A percentile compares a stretch with the other conserved stretches of the same genome.
phyloP scores from a whole-genome alignment of 2,888 invertebrate genomes.

The Unio pictorum region DNA sequence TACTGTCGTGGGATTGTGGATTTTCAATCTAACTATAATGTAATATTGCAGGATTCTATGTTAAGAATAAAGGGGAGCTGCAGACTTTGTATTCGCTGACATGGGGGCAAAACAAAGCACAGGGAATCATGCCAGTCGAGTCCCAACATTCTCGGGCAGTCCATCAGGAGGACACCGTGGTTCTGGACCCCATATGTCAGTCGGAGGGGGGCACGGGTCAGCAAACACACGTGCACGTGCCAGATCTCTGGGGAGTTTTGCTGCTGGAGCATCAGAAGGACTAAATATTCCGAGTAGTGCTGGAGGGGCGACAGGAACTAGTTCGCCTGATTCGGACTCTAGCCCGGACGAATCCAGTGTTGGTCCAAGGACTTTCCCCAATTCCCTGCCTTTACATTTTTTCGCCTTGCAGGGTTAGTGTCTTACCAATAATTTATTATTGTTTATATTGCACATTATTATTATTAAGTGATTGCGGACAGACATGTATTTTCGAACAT shows the following conservation, averaged over 20 bases:
- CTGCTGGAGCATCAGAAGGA: conserved; percentile 48
- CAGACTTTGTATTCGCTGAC: neutral
- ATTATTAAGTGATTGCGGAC: too few relatives aligned
- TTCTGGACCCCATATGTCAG: conserved; percentile 49
- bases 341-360: conserved; percentile 66
- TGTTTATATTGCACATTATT: conserved; percentile 2
- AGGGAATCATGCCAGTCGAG: conserved; percentile 41
- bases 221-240: conserved; percentile 54
- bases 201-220: conserved; percentile 43
- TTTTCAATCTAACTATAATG: conserved; percentile 4
- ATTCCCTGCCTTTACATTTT: conserved; percentile 66
- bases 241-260: conserved; percentile 65
- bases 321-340: conserved; percentile 67
- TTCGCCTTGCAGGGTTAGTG: conserved; percentile 66
- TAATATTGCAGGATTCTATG: too few relatives aligned
- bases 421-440: neutral
- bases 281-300: conserved; percentile 61
- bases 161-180: conserved; percentile 51
- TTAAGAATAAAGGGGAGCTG: too few relatives aligned
- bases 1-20: neutral
- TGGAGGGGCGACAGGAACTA: conserved; percentile 56
- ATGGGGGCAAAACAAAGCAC: conserved; percentile 68
- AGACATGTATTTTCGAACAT: too few relatives aligned
- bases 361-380: conserved; percentile 48
- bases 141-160: conserved; percentile 62